Evolutionary conservation across 2,888 invertebrate genomes (phyloP).

Genomic region (Zaprionus lineosus): DNA sequence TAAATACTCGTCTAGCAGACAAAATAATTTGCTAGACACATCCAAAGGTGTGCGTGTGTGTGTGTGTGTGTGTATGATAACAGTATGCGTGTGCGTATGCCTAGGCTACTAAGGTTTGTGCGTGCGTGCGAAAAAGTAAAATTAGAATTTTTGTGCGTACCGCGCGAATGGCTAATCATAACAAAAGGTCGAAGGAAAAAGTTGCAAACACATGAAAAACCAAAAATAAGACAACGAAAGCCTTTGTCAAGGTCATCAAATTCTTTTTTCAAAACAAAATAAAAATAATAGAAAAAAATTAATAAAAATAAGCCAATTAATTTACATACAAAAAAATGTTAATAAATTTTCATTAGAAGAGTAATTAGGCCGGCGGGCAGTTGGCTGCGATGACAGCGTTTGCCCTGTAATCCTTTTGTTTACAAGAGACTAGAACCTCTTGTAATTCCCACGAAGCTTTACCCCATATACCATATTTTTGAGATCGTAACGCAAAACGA

Average conservation of each 20-base stretch:
- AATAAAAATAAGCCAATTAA: too few species aligned
- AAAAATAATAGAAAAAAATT: neutral
- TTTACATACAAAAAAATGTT: too few species aligned
- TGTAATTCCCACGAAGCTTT: too few species aligned
- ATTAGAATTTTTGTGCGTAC: constrained; percentile 76
- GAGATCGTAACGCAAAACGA: too few species aligned
- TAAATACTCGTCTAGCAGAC: constrained; percentile 49
- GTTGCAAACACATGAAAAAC: constrained; percentile 37
- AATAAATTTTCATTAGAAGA: constrained; percentile 32
- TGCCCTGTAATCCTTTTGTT: too few species aligned
- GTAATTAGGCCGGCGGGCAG: constrained; percentile 16
- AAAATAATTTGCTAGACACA: constrained; percentile 43
- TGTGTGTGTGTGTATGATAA: constrained; percentile 14
- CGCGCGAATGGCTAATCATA: constrained; percentile 74
- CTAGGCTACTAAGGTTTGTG: constrained; percentile 3
- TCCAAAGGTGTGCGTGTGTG: constrained; percentile 14
- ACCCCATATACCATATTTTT: too few species aligned
- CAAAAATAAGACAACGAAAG: constrained; percentile 40
- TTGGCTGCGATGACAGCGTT: constrained; percentile 8
- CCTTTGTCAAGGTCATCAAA: constrained; percentile 52
- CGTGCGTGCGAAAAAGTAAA: constrained; percentile 72
- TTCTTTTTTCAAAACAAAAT: constrained; percentile 31
- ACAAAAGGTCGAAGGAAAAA: constrained; percentile 59
- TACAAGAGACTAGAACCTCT: too few species aligned
- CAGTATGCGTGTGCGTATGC: constrained; percentile 19